Conservation (phyloP, 2,888 invertebrate genomes). For the Erebia epiphron region DNA sequence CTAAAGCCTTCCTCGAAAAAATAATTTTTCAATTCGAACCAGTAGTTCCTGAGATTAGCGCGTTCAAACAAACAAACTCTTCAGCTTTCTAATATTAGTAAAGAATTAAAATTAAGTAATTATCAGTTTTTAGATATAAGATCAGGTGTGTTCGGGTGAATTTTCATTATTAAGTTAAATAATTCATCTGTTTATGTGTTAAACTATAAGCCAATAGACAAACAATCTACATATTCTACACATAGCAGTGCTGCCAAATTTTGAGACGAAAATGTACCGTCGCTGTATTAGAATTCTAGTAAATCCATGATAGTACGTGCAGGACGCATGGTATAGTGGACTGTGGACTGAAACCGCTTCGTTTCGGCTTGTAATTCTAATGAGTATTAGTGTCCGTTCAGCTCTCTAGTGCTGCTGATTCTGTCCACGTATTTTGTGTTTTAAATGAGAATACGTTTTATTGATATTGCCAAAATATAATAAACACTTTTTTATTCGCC, state of each 20-base stretch:
- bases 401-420: conserved; percentile 38
- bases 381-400: conserved; percentile 78
- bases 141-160: no score
- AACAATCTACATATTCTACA: not conserved
- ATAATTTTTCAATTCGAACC: no score
- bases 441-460: conserved; percentile 36
- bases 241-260: conserved; percentile 15
- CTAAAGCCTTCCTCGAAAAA: no score
- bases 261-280: conserved; percentile 31
- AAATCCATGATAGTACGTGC: conserved; percentile 40
- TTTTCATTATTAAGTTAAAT: no score
- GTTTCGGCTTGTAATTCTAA: conserved; percentile 81
- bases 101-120: no score
- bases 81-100: no score
- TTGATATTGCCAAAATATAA: not conserved
- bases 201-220: not conserved
- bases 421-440: conserved; percentile 37
- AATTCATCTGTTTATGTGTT: not conserved
- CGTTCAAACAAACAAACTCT: no score
- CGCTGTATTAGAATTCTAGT: conserved; percentile 31
- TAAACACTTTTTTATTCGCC: not conserved
- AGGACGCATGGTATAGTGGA: conserved; percentile 39
- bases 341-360: conserved; percentile 47
- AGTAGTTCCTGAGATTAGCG: no score
- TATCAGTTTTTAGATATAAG: no score